Percentiles rank a stretch among this genome's conserved stretches.
Evolutionary conservation across 2,888 invertebrate species (phyloP).

Genomic region (Andrena bicolor): DNA sequence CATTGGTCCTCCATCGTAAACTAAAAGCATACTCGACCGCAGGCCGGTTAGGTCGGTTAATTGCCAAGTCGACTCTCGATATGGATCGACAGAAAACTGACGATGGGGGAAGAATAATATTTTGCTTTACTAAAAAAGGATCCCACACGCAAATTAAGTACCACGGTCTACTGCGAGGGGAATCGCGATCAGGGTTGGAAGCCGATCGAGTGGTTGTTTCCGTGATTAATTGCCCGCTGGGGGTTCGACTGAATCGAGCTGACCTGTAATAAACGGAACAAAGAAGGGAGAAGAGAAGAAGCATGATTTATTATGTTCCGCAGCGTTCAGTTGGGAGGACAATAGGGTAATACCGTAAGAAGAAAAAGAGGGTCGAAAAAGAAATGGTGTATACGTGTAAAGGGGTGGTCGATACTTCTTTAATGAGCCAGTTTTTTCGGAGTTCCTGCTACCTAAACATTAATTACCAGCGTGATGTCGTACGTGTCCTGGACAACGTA

Average conservation of each 20-base stretch:
- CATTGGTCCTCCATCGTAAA: conserved; percentile 23
- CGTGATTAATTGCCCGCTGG: conserved; percentile 61
- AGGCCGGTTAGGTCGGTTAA: conserved; percentile 59
- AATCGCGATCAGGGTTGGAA: conserved; percentile 9
- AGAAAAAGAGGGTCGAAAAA: conserved; percentile 17
- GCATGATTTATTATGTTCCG: conserved; percentile 66
- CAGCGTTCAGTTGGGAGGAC: conserved; percentile 46
- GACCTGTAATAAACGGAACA: conserved; percentile 48
- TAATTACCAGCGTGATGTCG: conserved; percentile 47
- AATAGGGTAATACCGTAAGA: conserved; percentile 62
- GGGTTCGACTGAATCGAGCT: conserved; percentile 49
- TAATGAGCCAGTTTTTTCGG: conserved; percentile 27
- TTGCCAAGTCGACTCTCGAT: conserved; percentile 28
- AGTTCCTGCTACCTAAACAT: conserved; percentile 36
- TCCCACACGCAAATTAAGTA: not conserved
- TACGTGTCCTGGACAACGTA: not conserved
- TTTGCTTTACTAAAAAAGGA: not conserved
- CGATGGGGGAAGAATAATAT: too few species aligned
- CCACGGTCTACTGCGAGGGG: not conserved
- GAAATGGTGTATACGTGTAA: conserved; percentile 48
- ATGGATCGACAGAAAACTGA: not conserved
- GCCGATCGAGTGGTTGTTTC: conserved; percentile 50
- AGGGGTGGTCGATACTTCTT: conserved; percentile 46
- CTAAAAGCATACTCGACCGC: conserved; percentile 60
- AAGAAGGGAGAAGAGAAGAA: conserved; percentile 39